Evolutionary conservation across 2,113 vertebrate species (phyloP), one percentile per base, ranked within the genome.

Genomic region (Eublepharis macularius): DNA sequence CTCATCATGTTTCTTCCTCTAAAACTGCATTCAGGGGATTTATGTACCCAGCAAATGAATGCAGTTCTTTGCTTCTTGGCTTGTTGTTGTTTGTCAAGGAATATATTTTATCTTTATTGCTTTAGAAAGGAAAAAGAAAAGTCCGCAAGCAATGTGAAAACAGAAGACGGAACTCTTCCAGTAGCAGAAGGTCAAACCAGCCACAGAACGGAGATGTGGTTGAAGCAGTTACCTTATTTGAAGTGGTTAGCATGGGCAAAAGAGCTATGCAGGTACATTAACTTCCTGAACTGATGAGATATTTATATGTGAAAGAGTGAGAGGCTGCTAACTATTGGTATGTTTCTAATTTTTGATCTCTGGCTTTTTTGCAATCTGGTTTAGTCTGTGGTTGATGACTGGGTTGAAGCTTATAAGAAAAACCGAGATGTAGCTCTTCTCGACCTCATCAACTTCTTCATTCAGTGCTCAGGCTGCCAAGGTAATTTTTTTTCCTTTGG

Each of bases 361-460:
- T 45, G 57, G n/a, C 36, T 83, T 84, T 92, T 89, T 75, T 86
- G 83, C 86, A 63, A 87, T 91, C 34, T 89, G 14, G 87, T 89
- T 66, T 90, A 99, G 98, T 95, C 92, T n/a, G 98, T 98, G 90
- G 96, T 98, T 43, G 97, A 97, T 82, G 98, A 97, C 78, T 99
- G 98, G 98, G 95, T 98, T 69, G 96, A 97, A 92, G 97, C 97
- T 13, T 99, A 98, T 80, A 92, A 93, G 75, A 90, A 91, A 49
- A 97, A 98, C 94, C 95, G 97, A 92, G 97, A 98, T 92, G 93
- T 97, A 45, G 96, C 98, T 36, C 96, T 99, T 85, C 96, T 99
- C 36, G 98, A 98, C 89, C 97, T 99, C 91, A 98, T 98, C 95
- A 98, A 96, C 94, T 99, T 98, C 94, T 99, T 98, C 94, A 98